These are phyloP conservation scores for Trachops cirrhosus DNA, from an alignment of 2,797 vertebrate genomes.

Conservation along the genomic window DNA sequence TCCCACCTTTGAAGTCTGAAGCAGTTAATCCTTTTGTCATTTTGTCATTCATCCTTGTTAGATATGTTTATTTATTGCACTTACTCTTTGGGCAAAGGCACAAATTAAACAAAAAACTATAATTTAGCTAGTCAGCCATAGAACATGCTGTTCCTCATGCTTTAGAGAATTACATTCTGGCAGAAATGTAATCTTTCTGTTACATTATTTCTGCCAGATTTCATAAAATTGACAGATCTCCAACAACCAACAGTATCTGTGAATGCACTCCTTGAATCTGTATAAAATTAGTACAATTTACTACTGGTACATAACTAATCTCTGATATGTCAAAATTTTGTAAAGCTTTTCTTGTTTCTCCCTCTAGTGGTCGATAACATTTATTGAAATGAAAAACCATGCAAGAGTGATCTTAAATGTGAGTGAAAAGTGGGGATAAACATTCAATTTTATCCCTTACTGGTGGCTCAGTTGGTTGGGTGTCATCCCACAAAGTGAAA, in stretches of 20 bases:
- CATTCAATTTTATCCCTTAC: no score
- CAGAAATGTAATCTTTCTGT: neutral
- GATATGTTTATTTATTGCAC: neutral
- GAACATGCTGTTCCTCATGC: neutral
- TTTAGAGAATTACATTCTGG: neutral
- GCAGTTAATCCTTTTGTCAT: neutral
- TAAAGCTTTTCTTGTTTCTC: slow-evolving; percentile 71
- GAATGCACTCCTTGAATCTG: neutral
- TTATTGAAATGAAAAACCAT: slow-evolving; percentile 36
- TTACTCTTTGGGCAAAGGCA: slow-evolving; percentile 5
- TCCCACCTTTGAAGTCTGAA: neutral
- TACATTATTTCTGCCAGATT: neutral
- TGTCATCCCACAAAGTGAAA: no score
- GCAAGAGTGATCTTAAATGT: neutral
- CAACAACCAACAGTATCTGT: neutral
- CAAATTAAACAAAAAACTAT: neutral
- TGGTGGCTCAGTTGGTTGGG: no score
- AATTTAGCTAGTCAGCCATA: neutral
- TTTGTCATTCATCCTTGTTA: neutral
- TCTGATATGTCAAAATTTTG: slow-evolving; percentile 37
- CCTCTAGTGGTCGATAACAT: slow-evolving; percentile 71
- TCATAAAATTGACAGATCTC: neutral
- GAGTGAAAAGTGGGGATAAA: neutral
- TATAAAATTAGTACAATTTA: neutral
- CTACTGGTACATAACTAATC: neutral